Evolutionary conservation across 30 jellyfish, hydroid and myxozoan species (phyloP).

Genomic region (Calvadosia cruxmelitensis): DNA sequence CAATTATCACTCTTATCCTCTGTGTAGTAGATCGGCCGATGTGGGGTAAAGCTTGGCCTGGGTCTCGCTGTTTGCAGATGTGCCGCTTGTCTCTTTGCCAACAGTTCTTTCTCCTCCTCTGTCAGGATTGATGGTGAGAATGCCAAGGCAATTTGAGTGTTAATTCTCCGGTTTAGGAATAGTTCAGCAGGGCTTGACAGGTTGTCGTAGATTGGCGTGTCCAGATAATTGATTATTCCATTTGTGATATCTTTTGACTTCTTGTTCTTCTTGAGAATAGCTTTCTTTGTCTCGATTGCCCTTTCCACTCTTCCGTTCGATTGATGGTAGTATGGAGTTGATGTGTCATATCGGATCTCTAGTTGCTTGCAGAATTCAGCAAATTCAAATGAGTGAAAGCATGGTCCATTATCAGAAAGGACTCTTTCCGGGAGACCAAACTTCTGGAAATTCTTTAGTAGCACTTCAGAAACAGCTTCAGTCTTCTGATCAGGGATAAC

Average conservation of each 20-base stretch:
- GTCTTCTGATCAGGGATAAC: neutral
- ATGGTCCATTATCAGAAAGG: neutral
- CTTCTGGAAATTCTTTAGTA: neutral
- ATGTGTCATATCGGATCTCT: neutral
- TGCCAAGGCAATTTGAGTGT: neutral
- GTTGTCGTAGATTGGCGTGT: neutral
- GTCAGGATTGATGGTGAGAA: neutral
- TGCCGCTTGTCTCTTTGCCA: neutral
- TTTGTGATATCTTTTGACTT: neutral
- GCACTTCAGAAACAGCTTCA: too few relatives aligned
- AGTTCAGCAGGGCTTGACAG: neutral
- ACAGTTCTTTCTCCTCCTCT: too few relatives aligned
- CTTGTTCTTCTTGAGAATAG: neutral
- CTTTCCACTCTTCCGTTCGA: neutral
- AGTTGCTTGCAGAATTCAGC: neutral
- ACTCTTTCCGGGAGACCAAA: conserved; percentile 3
- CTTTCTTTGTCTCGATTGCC: neutral
- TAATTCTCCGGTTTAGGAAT: neutral
- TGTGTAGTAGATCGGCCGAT: neutral
- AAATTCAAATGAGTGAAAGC: neutral
- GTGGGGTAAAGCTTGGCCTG: neutral
- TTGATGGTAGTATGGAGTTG: conserved; percentile 4
- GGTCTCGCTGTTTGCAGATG: neutral
- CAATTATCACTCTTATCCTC: neutral
- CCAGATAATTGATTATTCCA: neutral